Percentiles rank a stretch among this genome's conserved stretches.
Conservation (phyloP, 2,113 vertebrate species). For the Excalfactoria chinensis region DNA sequence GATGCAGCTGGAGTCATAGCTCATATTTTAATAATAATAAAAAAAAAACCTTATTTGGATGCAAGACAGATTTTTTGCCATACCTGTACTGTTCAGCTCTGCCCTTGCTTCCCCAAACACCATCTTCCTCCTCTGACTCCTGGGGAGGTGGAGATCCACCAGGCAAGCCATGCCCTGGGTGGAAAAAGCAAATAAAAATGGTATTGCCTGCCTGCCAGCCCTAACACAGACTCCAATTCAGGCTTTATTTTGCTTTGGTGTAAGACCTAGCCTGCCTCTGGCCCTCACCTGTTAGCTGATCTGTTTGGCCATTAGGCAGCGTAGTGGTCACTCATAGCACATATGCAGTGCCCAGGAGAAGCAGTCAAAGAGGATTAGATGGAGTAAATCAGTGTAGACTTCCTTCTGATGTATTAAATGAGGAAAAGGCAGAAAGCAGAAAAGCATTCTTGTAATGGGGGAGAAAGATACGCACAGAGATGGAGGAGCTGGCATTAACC, state of each 20-base stretch:
- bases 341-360: neutral
- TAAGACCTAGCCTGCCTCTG: neutral
- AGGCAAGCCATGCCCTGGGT: neutral
- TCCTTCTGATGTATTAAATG: neutral
- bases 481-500: neutral
- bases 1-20: neutral
- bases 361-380: neutral
- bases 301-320: neutral
- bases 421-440: neutral
- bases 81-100: neutral
- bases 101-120: neutral
- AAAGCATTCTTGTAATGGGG: neutral
- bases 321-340: neutral
- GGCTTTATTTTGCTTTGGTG: neutral
- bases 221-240: neutral
- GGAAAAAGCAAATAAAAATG: neutral
- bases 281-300: neutral
- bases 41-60: neutral
- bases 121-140: neutral
- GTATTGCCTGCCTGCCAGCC: neutral
- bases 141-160: neutral
- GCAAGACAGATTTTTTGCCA: accelerated
- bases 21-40: too few relatives aligned
- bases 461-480: neutral
- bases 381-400: neutral